Percentiles rank a stretch among this genome's conserved stretches.
phyloP scores from a whole-genome alignment of 2,113 vertebrate genomes.

The Mobula hypostoma region DNA sequence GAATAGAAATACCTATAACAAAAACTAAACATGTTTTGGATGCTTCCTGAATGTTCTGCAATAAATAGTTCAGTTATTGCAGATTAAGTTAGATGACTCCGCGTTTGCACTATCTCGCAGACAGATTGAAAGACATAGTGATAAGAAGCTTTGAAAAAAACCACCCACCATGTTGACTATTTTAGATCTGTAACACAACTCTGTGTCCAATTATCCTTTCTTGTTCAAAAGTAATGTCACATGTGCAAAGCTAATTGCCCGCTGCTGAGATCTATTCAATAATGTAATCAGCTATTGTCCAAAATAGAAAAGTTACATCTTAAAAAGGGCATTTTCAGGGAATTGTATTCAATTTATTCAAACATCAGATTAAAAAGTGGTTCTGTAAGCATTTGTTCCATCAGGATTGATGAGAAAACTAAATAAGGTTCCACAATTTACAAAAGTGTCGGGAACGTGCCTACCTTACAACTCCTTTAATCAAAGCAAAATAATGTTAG shows the following conservation, averaged over 20 bases:
- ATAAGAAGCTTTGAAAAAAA: background rate
- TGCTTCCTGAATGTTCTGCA: background rate
- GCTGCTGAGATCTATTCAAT: background rate
- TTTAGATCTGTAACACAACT: conserved; percentile 7
- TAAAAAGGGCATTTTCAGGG: background rate
- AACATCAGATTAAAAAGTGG: background rate
- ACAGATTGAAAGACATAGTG: background rate
- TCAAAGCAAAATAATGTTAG: background rate
- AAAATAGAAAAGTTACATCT: background rate
- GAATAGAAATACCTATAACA: background rate
- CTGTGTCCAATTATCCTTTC: background rate
- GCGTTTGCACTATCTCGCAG: background rate
- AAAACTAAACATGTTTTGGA: background rate
- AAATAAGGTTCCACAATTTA: background rate
- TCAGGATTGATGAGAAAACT: background rate
- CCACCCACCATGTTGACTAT: conserved; percentile 10
- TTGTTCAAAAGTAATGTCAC: conserved; percentile 13
- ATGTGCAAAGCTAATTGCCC: background rate
- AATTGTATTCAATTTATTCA: background rate
- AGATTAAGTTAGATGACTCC: background rate
- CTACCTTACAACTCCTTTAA: background rate
- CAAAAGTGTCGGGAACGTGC: background rate
- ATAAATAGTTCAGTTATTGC: background rate
- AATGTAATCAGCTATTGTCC: conserved; percentile 19
- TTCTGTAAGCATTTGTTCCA: background rate